Percentiles rank a stretch among this genome's conserved stretches.
Evolutionary conservation across 2,113 vertebrate genomes (phyloP).

Genomic region (Lepisosteus oculatus): DNA sequence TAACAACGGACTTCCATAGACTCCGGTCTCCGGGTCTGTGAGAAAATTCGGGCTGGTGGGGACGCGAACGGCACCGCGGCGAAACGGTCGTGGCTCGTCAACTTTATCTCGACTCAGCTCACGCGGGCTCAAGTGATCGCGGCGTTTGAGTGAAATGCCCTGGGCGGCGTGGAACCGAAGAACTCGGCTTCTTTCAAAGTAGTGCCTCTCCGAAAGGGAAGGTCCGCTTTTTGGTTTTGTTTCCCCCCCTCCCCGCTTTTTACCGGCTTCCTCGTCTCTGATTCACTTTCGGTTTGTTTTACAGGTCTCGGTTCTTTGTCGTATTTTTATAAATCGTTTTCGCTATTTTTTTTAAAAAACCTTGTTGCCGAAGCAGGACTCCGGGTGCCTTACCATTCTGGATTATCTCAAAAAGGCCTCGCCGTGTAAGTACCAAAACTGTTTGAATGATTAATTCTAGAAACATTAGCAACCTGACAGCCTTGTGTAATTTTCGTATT

Average conservation of each 20-base stretch:
- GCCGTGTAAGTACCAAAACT: constrained; percentile 21
- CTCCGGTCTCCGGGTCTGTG: constrained; percentile 37
- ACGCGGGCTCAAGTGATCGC: constrained; percentile 28
- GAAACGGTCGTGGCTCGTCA: constrained; percentile 17
- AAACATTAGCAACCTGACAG: no score
- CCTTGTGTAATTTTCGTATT: no score
- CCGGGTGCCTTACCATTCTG: constrained; percentile 11
- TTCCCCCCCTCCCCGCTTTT: no score
- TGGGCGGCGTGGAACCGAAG: constrained; percentile 18
- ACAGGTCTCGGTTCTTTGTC: background rate
- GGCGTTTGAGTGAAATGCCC: constrained; percentile 15
- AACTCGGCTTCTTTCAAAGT: constrained; percentile 18
- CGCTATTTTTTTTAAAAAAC: background rate
- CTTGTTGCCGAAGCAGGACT: constrained; percentile 15
- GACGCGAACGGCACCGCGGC: constrained; percentile 27
- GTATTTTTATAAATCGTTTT: constrained; percentile 5
- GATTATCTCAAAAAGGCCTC: constrained; percentile 21
- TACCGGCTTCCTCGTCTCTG: constrained; percentile 26
- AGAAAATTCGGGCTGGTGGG: constrained; percentile 39
- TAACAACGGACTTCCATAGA: constrained; percentile 47
- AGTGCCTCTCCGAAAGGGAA: constrained; percentile 17
- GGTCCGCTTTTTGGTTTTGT: constrained; percentile 1
- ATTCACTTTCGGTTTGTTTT: background rate
- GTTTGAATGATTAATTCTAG: background rate
- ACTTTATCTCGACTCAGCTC: constrained; percentile 21